Base-by-base conservation (phyloP, 2,888 invertebrate species). In the Brachyptera risi region DNA sequence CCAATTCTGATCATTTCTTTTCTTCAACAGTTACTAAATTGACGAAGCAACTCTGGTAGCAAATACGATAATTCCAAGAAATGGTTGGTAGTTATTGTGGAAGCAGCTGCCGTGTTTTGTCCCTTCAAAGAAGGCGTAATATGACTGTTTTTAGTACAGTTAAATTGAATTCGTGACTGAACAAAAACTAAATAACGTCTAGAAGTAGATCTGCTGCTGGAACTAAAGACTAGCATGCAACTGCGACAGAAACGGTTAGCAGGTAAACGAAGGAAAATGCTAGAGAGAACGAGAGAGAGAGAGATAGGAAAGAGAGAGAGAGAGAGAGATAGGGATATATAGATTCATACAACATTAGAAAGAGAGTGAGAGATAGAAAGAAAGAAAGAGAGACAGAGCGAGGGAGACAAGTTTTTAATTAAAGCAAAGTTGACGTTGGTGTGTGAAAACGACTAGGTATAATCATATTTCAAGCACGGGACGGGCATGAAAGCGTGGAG, bases 321-420 rank as follows among this genome's bases (percentile, higher is more conserved):
- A 40, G 15, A 15, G 15, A 40, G 40, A 15, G 7, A 15, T n/a
- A 15, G n/a, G n/a, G n/a, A n/a, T n/a, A n/a, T n/a, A n/a, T n/a
- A n/a, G n/a, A n/a, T n/a, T n/a, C n/a, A n/a, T n/a, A n/a, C n/a
- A n/a, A n/a, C n/a, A n/a, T n/a, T n/a, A n/a, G n/a, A n/a, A n/a
- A 15, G 40, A 9, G 40, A 9, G 40, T 4, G 40, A 40, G 15
- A 15, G 15, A 40, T 7, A 15, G 7, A 15, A 9, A 15, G 11
- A 11, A 11, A 35, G 35, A 35, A 37, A 60, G 37, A 56, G 44
- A 31, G 58, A 61, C 50, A 42, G 31, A 57, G 58, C 57, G 27
- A 51, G 31, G 31, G 50, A 24, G 13, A 26, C 50, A 61, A 61
- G 58, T 62, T 62, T 59, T 62, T 62, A 62, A 62, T 62, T 62